Evolutionary conservation across 2,888 invertebrate genomes (phyloP).

Genomic region (Conus canariensis): DNA sequence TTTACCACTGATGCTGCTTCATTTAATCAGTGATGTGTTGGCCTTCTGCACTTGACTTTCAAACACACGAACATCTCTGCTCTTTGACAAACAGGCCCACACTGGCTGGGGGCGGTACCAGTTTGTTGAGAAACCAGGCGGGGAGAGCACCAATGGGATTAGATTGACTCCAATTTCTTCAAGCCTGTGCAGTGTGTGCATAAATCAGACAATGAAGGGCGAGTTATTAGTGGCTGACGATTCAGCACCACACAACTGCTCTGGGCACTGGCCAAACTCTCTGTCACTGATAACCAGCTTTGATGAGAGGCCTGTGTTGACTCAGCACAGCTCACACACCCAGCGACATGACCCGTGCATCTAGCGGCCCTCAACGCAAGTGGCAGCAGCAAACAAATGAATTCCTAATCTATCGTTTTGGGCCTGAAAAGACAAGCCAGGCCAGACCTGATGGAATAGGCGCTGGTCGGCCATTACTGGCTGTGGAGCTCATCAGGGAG

Average conservation of each 20-base stretch:
- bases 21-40: constrained; percentile 30
- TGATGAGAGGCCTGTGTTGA: constrained; percentile 22
- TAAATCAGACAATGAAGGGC: constrained; percentile 30
- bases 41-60: neutral
- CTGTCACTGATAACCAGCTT: neutral
- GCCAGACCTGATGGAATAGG: constrained; percentile 27
- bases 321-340: neutral
- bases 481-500: constrained; percentile 20
- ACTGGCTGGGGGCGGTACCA: neutral
- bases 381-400: constrained; percentile 34
- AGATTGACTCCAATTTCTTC: constrained; percentile 42
- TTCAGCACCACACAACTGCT: constrained; percentile 16
- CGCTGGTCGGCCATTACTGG: constrained; percentile 22
- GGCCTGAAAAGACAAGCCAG: constrained; percentile 28
- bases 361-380: constrained; percentile 1
- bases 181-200: constrained; percentile 34
- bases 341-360: neutral
- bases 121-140: constrained; percentile 20
- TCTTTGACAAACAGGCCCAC: neutral
- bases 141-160: neutral
- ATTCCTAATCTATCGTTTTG: constrained; percentile 38
- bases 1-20: constrained; percentile 42
- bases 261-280: neutral
- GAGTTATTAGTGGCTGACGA: constrained; percentile 40
- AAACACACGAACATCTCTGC: constrained; percentile 3